Base-by-base conservation (phyloP, 1,140 invertebrate genomes). In the Drosophila equinoxialis region DNA sequence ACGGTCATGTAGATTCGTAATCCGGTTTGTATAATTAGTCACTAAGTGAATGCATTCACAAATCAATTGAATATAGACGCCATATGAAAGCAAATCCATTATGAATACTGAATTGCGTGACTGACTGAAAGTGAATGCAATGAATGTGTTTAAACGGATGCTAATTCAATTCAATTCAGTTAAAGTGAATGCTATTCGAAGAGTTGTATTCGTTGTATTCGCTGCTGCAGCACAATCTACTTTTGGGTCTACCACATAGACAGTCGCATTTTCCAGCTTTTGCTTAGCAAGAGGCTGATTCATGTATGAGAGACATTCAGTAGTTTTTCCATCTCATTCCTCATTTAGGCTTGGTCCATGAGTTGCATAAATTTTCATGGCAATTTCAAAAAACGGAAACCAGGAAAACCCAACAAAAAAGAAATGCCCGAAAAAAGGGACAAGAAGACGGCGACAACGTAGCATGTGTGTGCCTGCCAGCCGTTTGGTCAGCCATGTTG, bases 401-500 rank as follows among this genome's bases (percentile, higher is more conserved):
- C 37, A 39, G 37, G 37, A 39, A 13, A 13, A 39, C 3, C 37
- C 37, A 39, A 13, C 35, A 26, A 57, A 57, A 57, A 57, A 57
- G 30, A 33, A 26, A 57, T 37, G 35, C 35, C 35, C 11, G 17
- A 30, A 37, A 35, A 48, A 51, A 51, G 14, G 45, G 17, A 4
- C 17, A 20, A 51, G 20, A 51, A 6, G 45, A 51, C 8, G 45
- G 20, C 20, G 45, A 51, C 14, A 20, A 51, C 3, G 45, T 8
- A 39, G 33, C 51, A 55, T 55, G 51, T 55, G 51, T 26, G 20
- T 55, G 57, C 57, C 57, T 58, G 57, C 57, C 57, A 37, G 33
- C 57, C 57, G 35, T 59, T 59, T 59, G 57, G 57, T 17, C 57
- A 37, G 57, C 30, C 72, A 81, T 81, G 76, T 81, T 51, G 78